Base-by-base conservation (phyloP, 2,888 invertebrate genomes). In the Diaperis boleti region DNA sequence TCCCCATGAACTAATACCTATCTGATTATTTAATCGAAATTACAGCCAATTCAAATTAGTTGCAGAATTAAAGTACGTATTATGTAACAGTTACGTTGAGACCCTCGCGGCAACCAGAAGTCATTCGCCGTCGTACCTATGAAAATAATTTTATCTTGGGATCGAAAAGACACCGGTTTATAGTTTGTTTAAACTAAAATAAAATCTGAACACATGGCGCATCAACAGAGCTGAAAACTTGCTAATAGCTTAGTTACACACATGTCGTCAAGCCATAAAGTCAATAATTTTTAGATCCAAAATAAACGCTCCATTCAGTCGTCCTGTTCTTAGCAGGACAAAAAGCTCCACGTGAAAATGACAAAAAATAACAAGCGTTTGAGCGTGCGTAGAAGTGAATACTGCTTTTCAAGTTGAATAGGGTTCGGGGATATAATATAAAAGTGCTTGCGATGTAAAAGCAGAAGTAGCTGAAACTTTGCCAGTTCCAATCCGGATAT, bases 311-410 rank as follows among this genome's bases (percentile, higher is more conserved):
- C n/a, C n/a, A n/a, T n/a, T n/a, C n/a, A n/a, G n/a, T n/a, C n/a
- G n/a, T n/a, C n/a, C n/a, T n/a, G n/a, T n/a, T n/a, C n/a, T n/a
- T n/a, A n/a, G n/a, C n/a, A n/a, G n/a, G 17, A 7, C 1, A 29
- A 50, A 33, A 44, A 47, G 14, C 37, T 57, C 26, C 57, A 39
- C 47, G 29, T 37, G 45, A 47, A 56, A 45, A 33, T 33, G 45
- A 45, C 14, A 47, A 57, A 56, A 37, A 55, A 26, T 18, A 42
- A 35, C 31, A 33, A 56, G 35, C n/a, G 29, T 49, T 10, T 31
- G 37, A 64, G 69, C 64, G 62, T 69, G 69, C 69, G 69, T 69
- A 64, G 31, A 66, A 56, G 22, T 61, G 47, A 55, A 61, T 41
- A 44, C 60, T 50, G 62, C 60, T 59, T 63, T 63, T 59, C 52